Base-by-base conservation (phyloP, 2,797 vertebrate genomes). In the Aeoliscus strigatus region DNA sequence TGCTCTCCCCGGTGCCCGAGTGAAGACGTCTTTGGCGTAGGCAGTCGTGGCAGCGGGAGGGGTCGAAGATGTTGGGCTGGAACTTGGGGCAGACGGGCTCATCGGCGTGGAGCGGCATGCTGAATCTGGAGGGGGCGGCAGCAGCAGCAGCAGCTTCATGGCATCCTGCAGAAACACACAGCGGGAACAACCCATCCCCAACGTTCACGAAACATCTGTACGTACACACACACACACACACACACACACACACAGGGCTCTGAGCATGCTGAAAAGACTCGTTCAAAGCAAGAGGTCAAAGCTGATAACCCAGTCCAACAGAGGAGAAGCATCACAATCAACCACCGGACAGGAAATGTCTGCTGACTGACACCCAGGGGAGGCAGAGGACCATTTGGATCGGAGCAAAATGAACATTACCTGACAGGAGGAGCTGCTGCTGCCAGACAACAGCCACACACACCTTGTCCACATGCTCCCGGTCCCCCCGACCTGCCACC, bases 11-110 rank as follows among this genome's bases (percentile, higher is more conserved):
- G 6, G 51, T 2, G 2, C 51, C 59, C 27, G 70, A 18, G 49
- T 91, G 91, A 66, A 85, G 86, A 62, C 77, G 86, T 50, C 77
- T 78, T 0, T 88, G 86, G 51, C 79, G 84, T 57, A 91, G 86
- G 65, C 92, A 93, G 65, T 91, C 89, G 28, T 89, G 90, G 83
- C 90, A 91, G 60, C 88, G 81, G 74, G 85, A 88, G 70, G 88
- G 87, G 77, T 91, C 86, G 60, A 92, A 91, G 73, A 90, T 47
- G 65, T 88, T 91, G 70, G 90, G 89, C 83, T 94, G 86, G 48
- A 89, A 93, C 75, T 86, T 81, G 58, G 87, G 79, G 55, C 91
- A 90, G 18, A 83, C 58, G 26, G 60, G 61, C 1, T 87, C 81
- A 7, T 85, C 82, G 16, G 66, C 29, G 5, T 70, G 63, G 45